A percentile compares a stretch with the other conserved stretches of the same genome.
Evolutionary conservation across 2,797 vertebrate species (phyloP).

Genomic region (Eleutherodactylus coqui): DNA sequence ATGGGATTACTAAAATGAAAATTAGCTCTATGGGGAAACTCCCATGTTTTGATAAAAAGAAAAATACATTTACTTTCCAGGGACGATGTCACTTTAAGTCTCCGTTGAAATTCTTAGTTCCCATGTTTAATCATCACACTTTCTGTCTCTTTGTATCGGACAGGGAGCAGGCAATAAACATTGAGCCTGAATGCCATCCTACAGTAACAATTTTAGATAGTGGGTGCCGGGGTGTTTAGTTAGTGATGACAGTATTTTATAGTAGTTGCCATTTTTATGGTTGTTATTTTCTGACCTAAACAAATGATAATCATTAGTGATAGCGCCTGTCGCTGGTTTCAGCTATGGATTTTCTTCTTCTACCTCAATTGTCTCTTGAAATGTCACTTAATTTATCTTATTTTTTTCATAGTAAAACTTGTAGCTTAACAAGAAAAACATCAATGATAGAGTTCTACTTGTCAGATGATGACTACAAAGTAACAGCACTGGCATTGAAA

Average conservation of each 20-base stretch:
- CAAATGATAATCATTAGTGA: conserved; percentile 42
- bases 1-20: no score
- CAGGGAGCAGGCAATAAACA: neutral
- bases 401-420: conserved; percentile 25
- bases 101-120: neutral
- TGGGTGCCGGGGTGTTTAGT: neutral
- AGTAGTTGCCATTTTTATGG: conserved; percentile 6
- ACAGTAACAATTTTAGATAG: neutral
- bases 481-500: neutral
- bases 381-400: conserved; percentile 54
- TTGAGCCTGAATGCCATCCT: neutral
- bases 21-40: no score
- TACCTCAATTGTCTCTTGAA: conserved; percentile 29
- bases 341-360: conserved; percentile 28
- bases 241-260: conserved; percentile 16
- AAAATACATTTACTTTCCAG: no score
- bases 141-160: no score
- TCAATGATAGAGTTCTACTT: conserved; percentile 10
- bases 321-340: conserved; percentile 7
- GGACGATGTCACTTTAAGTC: no score
- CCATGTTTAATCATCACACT: neutral
- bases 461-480: neutral
- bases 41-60: no score
- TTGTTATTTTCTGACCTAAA: conserved; percentile 29
- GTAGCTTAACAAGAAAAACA: neutral